Base-by-base conservation (phyloP, 2,888 invertebrate genomes). In the Mythimna loreyi region DNA sequence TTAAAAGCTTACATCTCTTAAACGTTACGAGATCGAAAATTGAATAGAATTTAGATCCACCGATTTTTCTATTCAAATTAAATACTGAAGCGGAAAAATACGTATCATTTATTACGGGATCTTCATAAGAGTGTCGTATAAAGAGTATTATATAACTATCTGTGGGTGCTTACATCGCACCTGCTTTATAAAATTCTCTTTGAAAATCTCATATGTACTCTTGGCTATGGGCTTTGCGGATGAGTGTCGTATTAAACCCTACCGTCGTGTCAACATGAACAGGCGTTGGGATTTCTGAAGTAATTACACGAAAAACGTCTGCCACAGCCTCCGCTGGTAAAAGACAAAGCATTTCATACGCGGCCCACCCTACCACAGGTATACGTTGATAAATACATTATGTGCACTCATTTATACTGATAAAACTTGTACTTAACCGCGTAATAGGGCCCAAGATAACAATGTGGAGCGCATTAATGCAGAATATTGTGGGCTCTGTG, bases 261-360 rank as follows among this genome's bases (percentile, higher is more conserved):
- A 67, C 79, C 80, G 77, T 72, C 84, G 79, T 84, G 86, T 87
- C 86, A 85, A 84, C 87, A 85, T 80, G 86, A 85, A 85, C 83
- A 86, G 81, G 85, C 83, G 83, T 78, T 75, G 72, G 78, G 79
- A 83, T 83, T 85, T 84, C 79, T 78, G 80, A 88, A 86, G 86
- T 87, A 89, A 89, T 89, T 89, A 87, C 81, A 81, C 81, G 82
- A 84, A 84, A 86, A 87, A 82, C 82, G 85, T 83, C 85, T 85
- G 80, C 74, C 52, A 58, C 21, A 55, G 21, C 13, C 13, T 33
- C 13, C 49, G 28, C 63, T 71, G 69, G 75, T 64, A 67, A 60
- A 78, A 81, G 68, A 71, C 84, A 82, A 80, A 61, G 66, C 75
- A 78, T 60, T 69, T 69, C 57, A 60, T 59, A 57, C 11, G 40